Evolutionary conservation across 2,113 vertebrate genomes (phyloP).

Genomic region (Rousettus leschenaultii): DNA sequence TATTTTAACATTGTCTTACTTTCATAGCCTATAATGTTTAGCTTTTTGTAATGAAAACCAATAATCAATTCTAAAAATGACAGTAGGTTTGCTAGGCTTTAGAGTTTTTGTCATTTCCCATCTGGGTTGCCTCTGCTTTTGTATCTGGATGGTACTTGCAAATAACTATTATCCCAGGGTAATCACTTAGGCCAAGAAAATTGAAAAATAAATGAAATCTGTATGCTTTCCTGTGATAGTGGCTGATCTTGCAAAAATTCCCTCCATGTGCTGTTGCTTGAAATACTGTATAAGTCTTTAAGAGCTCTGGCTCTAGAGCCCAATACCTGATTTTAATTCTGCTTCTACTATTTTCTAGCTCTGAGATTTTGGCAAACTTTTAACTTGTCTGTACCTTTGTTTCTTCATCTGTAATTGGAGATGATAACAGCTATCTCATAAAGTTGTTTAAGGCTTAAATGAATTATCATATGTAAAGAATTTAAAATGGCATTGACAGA

Average conservation of each 20-base stretch:
- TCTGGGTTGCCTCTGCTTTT: neutral
- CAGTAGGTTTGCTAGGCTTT: neutral
- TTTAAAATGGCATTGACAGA: neutral
- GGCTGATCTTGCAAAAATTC: neutral
- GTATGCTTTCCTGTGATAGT: neutral
- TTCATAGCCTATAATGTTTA: neutral
- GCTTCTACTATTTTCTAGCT: neutral
- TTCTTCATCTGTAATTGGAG: neutral
- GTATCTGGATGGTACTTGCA: neutral
- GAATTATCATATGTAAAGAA: neutral
- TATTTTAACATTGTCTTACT: conserved; percentile 24
- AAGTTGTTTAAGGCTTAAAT: neutral
- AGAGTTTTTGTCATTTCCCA: neutral
- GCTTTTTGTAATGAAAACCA: conserved; percentile 26
- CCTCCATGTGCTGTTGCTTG: neutral
- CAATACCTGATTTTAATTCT: neutral
- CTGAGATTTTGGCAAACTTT: neutral
- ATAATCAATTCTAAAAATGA: conserved; percentile 25
- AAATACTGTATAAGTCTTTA: neutral
- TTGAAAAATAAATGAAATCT: conserved; percentile 25
- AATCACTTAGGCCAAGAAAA: conserved; percentile 18
- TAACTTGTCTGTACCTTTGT: neutral
- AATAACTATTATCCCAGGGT: neutral
- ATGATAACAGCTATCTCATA: neutral
- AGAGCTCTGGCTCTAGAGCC: neutral